Percentiles rank a stretch among this genome's conserved stretches.
phyloP scores from a whole-genome alignment of 53 echinoderm and acorn worm species.

The Echinarachnius parma region DNA sequence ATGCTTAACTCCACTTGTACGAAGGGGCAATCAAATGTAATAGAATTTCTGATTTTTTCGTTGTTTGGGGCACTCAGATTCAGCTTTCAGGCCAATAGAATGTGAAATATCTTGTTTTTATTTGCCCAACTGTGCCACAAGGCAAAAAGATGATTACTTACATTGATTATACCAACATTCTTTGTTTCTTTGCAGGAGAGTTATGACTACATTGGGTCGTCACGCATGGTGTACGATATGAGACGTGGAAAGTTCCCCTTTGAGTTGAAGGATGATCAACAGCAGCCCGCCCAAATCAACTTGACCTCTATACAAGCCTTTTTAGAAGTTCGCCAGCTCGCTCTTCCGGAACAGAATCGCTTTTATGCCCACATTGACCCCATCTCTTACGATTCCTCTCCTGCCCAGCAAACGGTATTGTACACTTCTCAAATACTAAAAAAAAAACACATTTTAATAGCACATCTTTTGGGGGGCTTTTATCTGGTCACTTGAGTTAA shows the following conservation, averaged over 20 bases:
- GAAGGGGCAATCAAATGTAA: too few species aligned
- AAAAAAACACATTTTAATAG: background rate
- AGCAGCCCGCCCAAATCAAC: conserved; percentile 64
- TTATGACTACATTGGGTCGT: conserved; percentile 97
- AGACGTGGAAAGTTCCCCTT: conserved; percentile 63
- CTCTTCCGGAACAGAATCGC: conserved; percentile 19
- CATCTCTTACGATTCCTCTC: conserved; percentile 15
- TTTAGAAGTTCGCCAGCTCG: conserved; percentile 82
- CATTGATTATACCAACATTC: too few species aligned
- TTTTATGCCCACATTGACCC: conserved; percentile 82
- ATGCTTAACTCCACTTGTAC: too few species aligned
- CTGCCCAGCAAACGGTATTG: background rate
- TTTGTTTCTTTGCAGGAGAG: conserved; percentile 65
- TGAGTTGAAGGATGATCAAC: conserved; percentile 16
- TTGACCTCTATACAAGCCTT: conserved; percentile 57
- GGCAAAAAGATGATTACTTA: conserved; percentile 1
- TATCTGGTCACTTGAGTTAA: conserved; percentile 67
- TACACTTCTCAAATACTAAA: too few species aligned
- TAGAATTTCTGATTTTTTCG: too few species aligned
- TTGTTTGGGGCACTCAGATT: too few species aligned
- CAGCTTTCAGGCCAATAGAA: too few species aligned
- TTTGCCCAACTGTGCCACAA: too few species aligned
- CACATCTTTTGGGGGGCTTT: too few species aligned
- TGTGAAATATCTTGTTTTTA: too few species aligned
- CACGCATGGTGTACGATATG: conserved; percentile 93